Evolutionary conservation across 2,888 invertebrate genomes (phyloP).

Genomic region (Callyntrura guangdongensis): DNA sequence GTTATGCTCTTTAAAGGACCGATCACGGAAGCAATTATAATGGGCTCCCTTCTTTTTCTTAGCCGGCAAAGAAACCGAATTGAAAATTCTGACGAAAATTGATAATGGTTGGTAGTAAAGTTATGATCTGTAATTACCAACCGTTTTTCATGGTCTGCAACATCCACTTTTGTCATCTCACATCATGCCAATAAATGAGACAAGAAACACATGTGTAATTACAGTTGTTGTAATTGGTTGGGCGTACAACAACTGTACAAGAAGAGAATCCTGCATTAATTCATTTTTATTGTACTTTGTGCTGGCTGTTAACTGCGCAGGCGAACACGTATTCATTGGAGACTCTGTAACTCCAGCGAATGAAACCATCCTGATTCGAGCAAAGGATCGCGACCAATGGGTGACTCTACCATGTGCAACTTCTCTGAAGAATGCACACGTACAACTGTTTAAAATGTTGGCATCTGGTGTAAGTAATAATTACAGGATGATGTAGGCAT

Average conservation of each 20-base stretch:
- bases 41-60: slow-evolving; percentile 10
- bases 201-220: slow-evolving; percentile 40
- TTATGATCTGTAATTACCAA: slow-evolving; percentile 47
- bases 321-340: slow-evolving; percentile 72
- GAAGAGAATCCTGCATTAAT: slow-evolving; percentile 1
- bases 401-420: slow-evolving; percentile 81
- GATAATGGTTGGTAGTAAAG: slow-evolving; percentile 10
- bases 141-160: slow-evolving; percentile 52
- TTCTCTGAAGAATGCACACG: slow-evolving; percentile 72
- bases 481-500: neutral
- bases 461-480: slow-evolving; percentile 64
- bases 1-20: neutral
- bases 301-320: slow-evolving; percentile 2
- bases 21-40: slow-evolving; percentile 55
- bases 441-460: slow-evolving; percentile 75
- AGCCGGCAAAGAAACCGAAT: slow-evolving; percentile 58
- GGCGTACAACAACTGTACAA: slow-evolving; percentile 22
- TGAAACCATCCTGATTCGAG: slow-evolving; percentile 64
- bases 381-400: slow-evolving; percentile 77
- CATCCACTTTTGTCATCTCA: slow-evolving; percentile 46
- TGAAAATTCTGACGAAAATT: slow-evolving; percentile 39
- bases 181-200: slow-evolving; percentile 36
- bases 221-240: slow-evolving; percentile 27
- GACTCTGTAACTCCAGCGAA: slow-evolving; percentile 76
- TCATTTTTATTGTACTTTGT: slow-evolving; percentile 16